A percentile compares a stretch with the other conserved stretches of the same genome.
Evolutionary conservation across 1,140 invertebrate genomes (phyloP).

Genomic region (Neodiprion fabricii): DNA sequence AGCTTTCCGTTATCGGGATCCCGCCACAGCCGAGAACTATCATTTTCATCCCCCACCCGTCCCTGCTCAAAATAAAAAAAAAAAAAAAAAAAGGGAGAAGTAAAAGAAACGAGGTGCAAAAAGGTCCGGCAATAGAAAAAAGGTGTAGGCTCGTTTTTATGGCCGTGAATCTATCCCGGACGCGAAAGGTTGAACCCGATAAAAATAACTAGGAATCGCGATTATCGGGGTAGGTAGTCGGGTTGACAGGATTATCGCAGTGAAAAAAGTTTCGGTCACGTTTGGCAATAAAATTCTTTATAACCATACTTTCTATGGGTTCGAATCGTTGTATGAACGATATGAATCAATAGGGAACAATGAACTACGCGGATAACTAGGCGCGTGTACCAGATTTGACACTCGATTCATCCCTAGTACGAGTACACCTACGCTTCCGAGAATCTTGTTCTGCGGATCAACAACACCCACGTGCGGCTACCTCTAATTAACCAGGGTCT

Average conservation of each 20-base stretch:
- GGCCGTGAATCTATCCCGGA: no score
- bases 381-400: no score
- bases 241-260: neutral
- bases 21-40: neutral
- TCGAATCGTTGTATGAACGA: neutral
- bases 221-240: neutral
- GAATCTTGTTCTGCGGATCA: neutral
- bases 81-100: no score
- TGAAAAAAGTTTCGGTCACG: conserved; percentile 1
- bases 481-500: no score
- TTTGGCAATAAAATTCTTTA: neutral
- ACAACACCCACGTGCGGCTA: neutral
- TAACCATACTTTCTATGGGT: no score
- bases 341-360: neutral
- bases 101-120: no score
- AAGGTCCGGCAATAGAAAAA: no score
- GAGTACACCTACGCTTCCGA: neutral
- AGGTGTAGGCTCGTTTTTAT: no score
- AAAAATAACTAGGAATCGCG: neutral
- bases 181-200: neutral
- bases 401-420: no score
- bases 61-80: no score
- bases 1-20: neutral
- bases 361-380: no score
- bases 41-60: no score